These are phyloP conservation scores for Meteorus cinctellus DNA, from an alignment of 2,888 invertebrate species.

Conservation along the genomic window DNA sequence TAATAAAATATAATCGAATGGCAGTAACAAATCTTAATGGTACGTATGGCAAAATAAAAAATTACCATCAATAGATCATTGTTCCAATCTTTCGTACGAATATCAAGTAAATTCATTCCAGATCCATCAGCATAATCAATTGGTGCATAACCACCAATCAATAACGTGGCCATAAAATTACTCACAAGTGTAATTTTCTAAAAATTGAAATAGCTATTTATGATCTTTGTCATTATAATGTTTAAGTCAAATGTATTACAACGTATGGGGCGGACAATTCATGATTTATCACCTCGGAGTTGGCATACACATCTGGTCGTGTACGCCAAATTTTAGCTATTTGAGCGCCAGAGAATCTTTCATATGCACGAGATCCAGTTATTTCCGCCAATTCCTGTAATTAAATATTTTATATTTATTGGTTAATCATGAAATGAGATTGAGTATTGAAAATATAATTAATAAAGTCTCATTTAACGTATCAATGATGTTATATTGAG, in stretches of 20 bases:
- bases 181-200: slow-evolving; percentile 94
- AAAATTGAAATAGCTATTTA: slow-evolving; percentile 53
- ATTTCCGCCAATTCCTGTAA: slow-evolving; percentile 83
- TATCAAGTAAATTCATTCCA: slow-evolving; percentile 96
- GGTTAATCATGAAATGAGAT: slow-evolving; percentile 29
- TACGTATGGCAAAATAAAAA: neutral
- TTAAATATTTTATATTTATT: slow-evolving; percentile 46
- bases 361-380: slow-evolving; percentile 91
- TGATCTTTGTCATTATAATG: slow-evolving; percentile 1
- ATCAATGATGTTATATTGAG: too few species aligned
- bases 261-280: slow-evolving; percentile 9
- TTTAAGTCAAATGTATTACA: neutral
- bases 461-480: slow-evolving; percentile 7
- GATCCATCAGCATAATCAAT: slow-evolving; percentile 95
- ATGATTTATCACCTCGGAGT: slow-evolving; percentile 79
- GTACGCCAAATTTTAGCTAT: slow-evolving; percentile 90
- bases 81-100: slow-evolving; percentile 86
- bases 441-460: slow-evolving; percentile 18
- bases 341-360: slow-evolving; percentile 94
- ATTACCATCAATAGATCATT: slow-evolving; percentile 81
- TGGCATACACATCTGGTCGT: slow-evolving; percentile 81
- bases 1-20: neutral
- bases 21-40: neutral
- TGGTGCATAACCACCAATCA: slow-evolving; percentile 90
- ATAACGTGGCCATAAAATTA: slow-evolving; percentile 91